A percentile compares a stretch with the other conserved stretches of the same genome.
Conservation (phyloP, 2,888 invertebrate genomes). For the Axea sp. region DNA sequence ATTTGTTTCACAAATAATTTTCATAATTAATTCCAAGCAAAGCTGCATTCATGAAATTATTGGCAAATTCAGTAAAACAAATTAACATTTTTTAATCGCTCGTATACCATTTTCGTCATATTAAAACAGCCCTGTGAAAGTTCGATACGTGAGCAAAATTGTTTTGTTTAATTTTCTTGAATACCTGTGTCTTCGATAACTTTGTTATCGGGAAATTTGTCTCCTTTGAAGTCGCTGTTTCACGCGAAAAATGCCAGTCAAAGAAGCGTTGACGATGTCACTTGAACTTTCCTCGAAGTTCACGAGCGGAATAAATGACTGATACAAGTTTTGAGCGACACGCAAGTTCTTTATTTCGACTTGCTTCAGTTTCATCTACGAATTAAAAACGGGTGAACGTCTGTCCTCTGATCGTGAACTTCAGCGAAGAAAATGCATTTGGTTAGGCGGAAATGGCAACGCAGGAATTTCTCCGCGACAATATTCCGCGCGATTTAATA, state of each 20-base stretch:
- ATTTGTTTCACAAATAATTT: too few species aligned
- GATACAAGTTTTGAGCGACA: conserved; percentile 32
- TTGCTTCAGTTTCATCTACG: conserved; percentile 13
- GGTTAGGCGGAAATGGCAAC: background rate
- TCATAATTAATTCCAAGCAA: too few species aligned
- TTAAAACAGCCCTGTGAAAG: too few species aligned
- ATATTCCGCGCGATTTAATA: conserved; percentile 34
- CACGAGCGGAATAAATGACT: conserved; percentile 26
- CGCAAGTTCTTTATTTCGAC: conserved; percentile 10
- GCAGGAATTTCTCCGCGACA: conserved; percentile 4
- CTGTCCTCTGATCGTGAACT: conserved; percentile 7
- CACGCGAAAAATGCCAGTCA: conserved; percentile 23
- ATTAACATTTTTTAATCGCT: too few species aligned
- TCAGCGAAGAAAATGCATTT: conserved; percentile 1
- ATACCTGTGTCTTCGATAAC: too few species aligned
- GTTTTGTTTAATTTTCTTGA: too few species aligned
- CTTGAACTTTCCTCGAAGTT: conserved; percentile 31
- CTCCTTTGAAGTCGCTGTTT: conserved; percentile 5
- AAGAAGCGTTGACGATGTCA: conserved; percentile 43
- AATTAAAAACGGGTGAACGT: background rate
- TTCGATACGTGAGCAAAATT: too few species aligned
- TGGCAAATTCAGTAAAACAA: too few species aligned
- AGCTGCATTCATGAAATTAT: too few species aligned
- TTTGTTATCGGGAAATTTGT: conserved; percentile 26
- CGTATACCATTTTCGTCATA: too few species aligned